These are phyloP conservation scores for Sialis lutaria DNA, from an alignment of 2,888 invertebrate genomes.

Conservation along the genomic window DNA sequence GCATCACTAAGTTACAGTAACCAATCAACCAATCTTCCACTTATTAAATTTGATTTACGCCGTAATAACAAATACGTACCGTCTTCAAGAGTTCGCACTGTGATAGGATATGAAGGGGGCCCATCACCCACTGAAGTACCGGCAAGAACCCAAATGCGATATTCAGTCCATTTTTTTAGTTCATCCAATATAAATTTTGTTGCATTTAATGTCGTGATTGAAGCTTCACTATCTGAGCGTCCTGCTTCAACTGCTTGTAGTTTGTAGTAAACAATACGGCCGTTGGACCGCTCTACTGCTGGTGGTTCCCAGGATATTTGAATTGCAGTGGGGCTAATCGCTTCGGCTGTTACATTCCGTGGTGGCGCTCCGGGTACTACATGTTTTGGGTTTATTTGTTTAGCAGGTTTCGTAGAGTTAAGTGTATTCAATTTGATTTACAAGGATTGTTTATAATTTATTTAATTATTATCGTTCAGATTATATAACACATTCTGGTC, in stretches of 20 bases:
- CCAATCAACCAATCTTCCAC: too few species aligned
- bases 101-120: slow-evolving; percentile 79
- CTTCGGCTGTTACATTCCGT: slow-evolving; percentile 77
- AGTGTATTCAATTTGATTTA: too few species aligned
- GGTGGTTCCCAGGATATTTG: slow-evolving; percentile 88
- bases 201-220: slow-evolving; percentile 60
- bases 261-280: slow-evolving; percentile 88
- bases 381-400: slow-evolving; percentile 11
- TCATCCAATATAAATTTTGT: slow-evolving; percentile 72
- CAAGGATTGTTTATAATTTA: too few species aligned
- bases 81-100: slow-evolving; percentile 92
- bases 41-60: too few species aligned
- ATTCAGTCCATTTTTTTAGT: slow-evolving; percentile 87
- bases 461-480: too few species aligned
- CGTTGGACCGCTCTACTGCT: slow-evolving; percentile 77
- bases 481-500: too few species aligned
- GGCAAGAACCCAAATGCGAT: slow-evolving; percentile 91
- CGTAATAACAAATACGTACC: slow-evolving; percentile 56
- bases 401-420: too few species aligned
- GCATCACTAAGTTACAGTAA: too few species aligned
- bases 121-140: slow-evolving; percentile 95
- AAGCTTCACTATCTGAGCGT: slow-evolving; percentile 69
- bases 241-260: slow-evolving; percentile 77
- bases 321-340: slow-evolving; percentile 78
- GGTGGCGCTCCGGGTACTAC: slow-evolving; percentile 95